Conservation (phyloP, 2,888 invertebrate genomes). For the Spisula solida region DNA sequence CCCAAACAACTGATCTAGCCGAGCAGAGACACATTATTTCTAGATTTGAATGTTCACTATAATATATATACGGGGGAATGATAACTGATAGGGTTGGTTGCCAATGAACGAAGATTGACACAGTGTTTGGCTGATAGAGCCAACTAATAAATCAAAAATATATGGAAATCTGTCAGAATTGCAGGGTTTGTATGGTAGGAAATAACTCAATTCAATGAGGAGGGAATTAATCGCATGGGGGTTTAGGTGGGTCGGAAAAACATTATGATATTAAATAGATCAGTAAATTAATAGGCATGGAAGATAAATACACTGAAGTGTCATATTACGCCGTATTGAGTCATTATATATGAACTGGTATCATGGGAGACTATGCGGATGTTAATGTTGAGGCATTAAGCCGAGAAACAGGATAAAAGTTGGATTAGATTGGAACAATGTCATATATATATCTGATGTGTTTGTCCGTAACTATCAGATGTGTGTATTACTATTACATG, state of each 20-base stretch:
- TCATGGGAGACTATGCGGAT: not conserved
- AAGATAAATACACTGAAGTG: not conserved
- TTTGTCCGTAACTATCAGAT: too few relatives aligned
- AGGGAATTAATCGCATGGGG: not conserved
- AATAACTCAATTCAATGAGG: not conserved
- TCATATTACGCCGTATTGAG: not conserved
- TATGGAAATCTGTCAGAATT: too few relatives aligned
- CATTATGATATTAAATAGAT: not conserved
- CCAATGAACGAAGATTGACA: too few relatives aligned
- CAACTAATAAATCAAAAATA: too few relatives aligned
- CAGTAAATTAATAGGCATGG: constrained; percentile 2
- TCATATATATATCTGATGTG: too few relatives aligned
- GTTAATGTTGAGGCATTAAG: not conserved
- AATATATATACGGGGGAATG: too few relatives aligned
- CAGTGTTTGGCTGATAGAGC: too few relatives aligned
- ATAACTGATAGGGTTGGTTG: too few relatives aligned
- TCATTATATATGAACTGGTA: not conserved
- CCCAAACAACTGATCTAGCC: too few relatives aligned
- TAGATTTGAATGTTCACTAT: too few relatives aligned
- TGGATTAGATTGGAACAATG: not conserved
- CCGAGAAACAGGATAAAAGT: not conserved
- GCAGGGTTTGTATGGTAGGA: not conserved
- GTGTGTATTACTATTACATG: too few relatives aligned
- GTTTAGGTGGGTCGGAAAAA: not conserved
- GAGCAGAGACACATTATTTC: too few relatives aligned